Conservation (phyloP, 2,888 invertebrate genomes). For the Gandaritis pyraliata region DNA sequence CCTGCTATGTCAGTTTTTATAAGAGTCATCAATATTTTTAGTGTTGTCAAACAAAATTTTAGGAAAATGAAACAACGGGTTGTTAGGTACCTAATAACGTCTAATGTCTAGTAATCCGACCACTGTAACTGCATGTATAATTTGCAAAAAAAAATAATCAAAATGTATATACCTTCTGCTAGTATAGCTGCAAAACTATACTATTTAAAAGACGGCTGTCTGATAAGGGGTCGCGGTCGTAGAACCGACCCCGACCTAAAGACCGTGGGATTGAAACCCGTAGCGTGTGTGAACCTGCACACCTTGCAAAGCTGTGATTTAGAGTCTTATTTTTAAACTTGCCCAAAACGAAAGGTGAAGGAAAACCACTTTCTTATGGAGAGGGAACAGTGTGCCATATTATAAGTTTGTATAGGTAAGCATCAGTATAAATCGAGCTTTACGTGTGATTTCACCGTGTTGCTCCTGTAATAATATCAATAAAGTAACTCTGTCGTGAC, state of each 20-base stretch:
- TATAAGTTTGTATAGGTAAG: not conserved
- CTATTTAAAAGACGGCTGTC: not conserved
- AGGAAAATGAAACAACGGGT: too few relatives aligned
- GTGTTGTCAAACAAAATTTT: too few relatives aligned
- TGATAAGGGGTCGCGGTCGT: not conserved
- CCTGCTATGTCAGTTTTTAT: too few relatives aligned
- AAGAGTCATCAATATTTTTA: too few relatives aligned
- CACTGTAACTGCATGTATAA: too few relatives aligned
- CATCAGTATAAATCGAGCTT: not conserved
- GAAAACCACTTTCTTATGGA: not conserved
- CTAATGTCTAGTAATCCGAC: too few relatives aligned
- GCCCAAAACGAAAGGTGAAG: conserved; percentile 7
- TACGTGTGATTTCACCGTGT: not conserved
- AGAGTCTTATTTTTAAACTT: not conserved
- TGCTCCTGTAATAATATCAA: not conserved
- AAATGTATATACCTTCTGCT: too few relatives aligned
- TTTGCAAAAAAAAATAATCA: too few relatives aligned
- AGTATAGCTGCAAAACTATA: not conserved
- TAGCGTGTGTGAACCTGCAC: not conserved
- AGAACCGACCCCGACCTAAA: conserved; percentile 12
- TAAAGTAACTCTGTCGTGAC: not conserved
- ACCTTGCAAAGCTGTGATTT: conserved; percentile 2
- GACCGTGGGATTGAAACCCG: conserved; percentile 9
- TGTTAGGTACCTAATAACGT: too few relatives aligned
- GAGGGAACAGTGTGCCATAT: not conserved